Conservation (phyloP, 2,888 invertebrate genomes). For the Tanypteryx hageni region DNA sequence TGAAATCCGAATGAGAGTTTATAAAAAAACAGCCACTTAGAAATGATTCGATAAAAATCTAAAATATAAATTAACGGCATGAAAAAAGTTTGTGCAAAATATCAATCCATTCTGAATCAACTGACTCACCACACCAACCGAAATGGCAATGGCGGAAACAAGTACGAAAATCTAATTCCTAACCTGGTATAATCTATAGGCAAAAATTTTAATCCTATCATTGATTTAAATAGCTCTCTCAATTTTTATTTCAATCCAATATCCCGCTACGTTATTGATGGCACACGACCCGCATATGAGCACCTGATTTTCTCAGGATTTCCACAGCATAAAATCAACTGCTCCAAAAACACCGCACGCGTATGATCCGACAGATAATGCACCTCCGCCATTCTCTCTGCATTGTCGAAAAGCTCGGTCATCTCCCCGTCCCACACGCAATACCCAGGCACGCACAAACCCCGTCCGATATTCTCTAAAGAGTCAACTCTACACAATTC, state of each 20-base stretch:
- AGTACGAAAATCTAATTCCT: too few species aligned
- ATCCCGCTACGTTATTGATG: background rate
- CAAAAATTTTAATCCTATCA: too few species aligned
- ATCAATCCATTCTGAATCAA: too few species aligned
- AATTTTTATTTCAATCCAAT: background rate
- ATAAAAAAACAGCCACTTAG: too few species aligned
- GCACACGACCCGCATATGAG: background rate
- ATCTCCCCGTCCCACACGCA: background rate
- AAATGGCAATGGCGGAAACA: too few species aligned
- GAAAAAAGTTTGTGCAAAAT: too few species aligned
- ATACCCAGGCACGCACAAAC: background rate
- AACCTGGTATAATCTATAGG: too few species aligned
- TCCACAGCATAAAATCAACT: background rate
- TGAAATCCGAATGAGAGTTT: too few species aligned
- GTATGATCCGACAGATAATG: conserved; percentile 2
- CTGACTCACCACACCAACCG: too few species aligned
- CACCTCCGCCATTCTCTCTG: background rate
- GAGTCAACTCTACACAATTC: conserved; percentile 19
- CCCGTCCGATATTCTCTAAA: conserved; percentile 1
- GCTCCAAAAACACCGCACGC: background rate
- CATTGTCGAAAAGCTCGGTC: background rate
- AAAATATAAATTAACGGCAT: too few species aligned
- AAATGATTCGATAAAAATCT: too few species aligned
- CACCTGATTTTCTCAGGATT: background rate
- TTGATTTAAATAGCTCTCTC: background rate